Percentiles rank a stretch among this genome's conserved stretches.
phyloP scores from a whole-genome alignment of 2,797 vertebrate genomes.

The Trichosurus vulpecula region DNA sequence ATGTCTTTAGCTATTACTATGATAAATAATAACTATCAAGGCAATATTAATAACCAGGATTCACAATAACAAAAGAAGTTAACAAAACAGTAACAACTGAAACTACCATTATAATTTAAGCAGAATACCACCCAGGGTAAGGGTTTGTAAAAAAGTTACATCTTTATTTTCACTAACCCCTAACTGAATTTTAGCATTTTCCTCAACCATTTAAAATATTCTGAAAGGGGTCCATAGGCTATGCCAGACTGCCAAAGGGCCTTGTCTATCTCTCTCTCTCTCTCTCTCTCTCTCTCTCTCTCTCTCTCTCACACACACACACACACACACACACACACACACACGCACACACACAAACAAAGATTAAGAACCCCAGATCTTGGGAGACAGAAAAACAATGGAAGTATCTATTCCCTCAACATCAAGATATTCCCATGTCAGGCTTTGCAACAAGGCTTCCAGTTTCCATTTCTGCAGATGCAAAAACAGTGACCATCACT shows the following conservation, averaged over 20 bases:
- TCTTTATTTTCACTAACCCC: not conserved
- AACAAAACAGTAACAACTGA: not conserved
- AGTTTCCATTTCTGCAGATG: not conserved
- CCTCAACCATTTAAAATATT: not conserved
- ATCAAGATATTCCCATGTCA: not conserved
- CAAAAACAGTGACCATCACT: not conserved
- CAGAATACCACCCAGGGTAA: not conserved
- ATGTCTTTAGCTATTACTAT: not conserved
- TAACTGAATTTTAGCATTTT: not conserved
- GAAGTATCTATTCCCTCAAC: not conserved
- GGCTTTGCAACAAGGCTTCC: not conserved
- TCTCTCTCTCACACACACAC: too few species aligned
- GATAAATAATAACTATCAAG: not conserved
- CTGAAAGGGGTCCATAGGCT: not conserved
- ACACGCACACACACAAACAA: too few species aligned
- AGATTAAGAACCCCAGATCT: not conserved
- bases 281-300: too few species aligned
- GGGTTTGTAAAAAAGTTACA: not conserved
- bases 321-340: not conserved
- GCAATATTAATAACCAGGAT: not conserved
- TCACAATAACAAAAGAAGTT: not conserved
- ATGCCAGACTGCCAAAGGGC: not conserved
- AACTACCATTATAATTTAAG: not conserved
- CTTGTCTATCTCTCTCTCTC: too few species aligned
- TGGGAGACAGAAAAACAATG: not conserved